These are phyloP conservation scores for Mustela lutreola DNA, from an alignment of 2,113 vertebrate species.

Conservation along the genomic window DNA sequence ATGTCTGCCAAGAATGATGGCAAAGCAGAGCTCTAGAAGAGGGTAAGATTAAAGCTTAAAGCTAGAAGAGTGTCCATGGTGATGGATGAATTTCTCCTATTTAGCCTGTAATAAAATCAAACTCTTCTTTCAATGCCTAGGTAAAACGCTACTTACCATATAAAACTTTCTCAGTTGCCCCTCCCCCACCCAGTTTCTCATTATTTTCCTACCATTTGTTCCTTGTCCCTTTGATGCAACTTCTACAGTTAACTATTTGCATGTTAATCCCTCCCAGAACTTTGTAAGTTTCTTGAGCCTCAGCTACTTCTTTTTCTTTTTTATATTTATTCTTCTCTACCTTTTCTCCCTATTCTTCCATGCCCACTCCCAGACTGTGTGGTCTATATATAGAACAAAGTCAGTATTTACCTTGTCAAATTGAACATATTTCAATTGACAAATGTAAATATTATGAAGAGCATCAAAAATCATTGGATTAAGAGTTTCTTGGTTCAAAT, in stretches of 20 bases:
- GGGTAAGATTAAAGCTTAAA: neutral
- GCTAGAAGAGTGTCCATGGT: neutral
- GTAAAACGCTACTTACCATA: neutral
- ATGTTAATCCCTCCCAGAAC: neutral
- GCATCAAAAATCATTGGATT: neutral
- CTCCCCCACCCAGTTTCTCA: too few relatives aligned
- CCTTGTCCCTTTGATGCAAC: neutral
- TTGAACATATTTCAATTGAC: neutral
- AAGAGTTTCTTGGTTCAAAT: neutral
- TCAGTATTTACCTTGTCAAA: neutral
- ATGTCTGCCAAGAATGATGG: constrained; percentile 11
- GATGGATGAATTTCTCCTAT: constrained; percentile 2
- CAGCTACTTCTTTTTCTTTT: neutral
- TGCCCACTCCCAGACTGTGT: neutral
- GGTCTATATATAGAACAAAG: neutral
- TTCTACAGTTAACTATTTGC: neutral
- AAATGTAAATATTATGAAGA: neutral
- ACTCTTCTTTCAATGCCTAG: neutral
- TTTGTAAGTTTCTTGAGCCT: neutral
- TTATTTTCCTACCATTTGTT: neutral
- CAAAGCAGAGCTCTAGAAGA: neutral
- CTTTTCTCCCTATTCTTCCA: neutral
- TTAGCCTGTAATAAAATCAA: neutral
- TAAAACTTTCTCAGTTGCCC: neutral
- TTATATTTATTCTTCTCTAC: neutral